These are phyloP conservation scores for Crenichthys baileyi DNA, from an alignment of 2,797 vertebrate genomes.

Conservation along the genomic window DNA sequence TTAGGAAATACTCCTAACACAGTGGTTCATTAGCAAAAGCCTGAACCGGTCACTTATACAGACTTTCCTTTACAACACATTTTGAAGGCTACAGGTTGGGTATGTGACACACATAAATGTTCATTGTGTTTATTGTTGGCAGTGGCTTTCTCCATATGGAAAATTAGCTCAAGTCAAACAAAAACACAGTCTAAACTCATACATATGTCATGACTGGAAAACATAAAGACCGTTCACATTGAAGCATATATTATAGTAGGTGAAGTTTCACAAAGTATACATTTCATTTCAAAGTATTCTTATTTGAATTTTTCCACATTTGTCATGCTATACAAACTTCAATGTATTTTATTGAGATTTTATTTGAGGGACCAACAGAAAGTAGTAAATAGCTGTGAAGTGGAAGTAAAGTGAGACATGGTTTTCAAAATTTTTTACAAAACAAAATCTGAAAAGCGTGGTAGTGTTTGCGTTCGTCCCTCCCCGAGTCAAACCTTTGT, in stretches of 20 bases:
- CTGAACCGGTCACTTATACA: conserved; percentile 62
- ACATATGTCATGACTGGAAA: background rate
- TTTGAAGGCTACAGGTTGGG: conserved; percentile 58
- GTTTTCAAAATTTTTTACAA: too few species aligned
- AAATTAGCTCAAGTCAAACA: conserved; percentile 56
- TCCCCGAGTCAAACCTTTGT: too few species aligned
- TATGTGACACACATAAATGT: conserved; percentile 56
- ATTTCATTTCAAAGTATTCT: background rate
- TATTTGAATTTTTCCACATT: background rate
- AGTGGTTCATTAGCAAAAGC: conserved; percentile 53
- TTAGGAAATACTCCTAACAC: conserved; percentile 46
- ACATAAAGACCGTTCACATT: background rate
- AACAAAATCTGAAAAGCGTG: too few species aligned
- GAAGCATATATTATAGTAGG: background rate
- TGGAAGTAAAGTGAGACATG: too few species aligned
- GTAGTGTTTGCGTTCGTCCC: too few species aligned
- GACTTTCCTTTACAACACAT: conserved; percentile 32
- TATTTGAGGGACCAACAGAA: background rate
- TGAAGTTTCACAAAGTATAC: background rate
- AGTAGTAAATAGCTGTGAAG: too few species aligned
- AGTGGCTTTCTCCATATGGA: conserved; percentile 55
- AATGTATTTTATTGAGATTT: background rate
- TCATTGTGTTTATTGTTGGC: conserved; percentile 36
- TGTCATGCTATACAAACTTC: background rate
- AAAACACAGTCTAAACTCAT: conserved; percentile 12